phyloP scores from a whole-genome alignment of 2,888 invertebrate genomes.

The Odontocolon sp. region DNA sequence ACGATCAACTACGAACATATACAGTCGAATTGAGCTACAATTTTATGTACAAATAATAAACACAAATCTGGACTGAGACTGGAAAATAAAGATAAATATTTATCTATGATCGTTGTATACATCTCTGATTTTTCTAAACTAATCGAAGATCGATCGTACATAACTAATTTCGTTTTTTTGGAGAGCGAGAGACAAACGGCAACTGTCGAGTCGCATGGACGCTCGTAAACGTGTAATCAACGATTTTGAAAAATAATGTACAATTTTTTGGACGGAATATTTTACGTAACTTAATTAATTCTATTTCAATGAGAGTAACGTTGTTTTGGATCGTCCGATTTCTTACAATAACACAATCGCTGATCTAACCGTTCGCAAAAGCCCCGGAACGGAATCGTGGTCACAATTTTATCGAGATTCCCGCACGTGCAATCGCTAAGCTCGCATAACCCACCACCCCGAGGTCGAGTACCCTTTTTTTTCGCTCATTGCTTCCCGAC shows the following conservation, averaged over 20 bases:
- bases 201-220: slow-evolving; percentile 42
- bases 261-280: slow-evolving; percentile 48
- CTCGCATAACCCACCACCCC: neutral
- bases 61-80: neutral
- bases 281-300: slow-evolving; percentile 28
- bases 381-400: neutral
- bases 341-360: neutral
- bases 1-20: slow-evolving; percentile 50
- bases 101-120: slow-evolving; percentile 16
- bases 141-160: neutral
- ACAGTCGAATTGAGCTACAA: slow-evolving; percentile 8
- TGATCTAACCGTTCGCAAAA: neutral
- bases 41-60: slow-evolving; percentile 41
- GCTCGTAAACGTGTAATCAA: slow-evolving; percentile 16
- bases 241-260: slow-evolving; percentile 37
- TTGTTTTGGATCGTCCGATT: slow-evolving; percentile 36
- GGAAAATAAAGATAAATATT: slow-evolving; percentile 28
- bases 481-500: neutral
- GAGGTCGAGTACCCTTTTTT: neutral
- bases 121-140: neutral
- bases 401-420: neutral
- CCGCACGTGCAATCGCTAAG: neutral
- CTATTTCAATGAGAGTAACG: neutral
- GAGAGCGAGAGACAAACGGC: slow-evolving; percentile 39
- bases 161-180: slow-evolving; percentile 5